Conservation (phyloP, 2,888 invertebrate genomes). For the Troides aeacus region DNA sequence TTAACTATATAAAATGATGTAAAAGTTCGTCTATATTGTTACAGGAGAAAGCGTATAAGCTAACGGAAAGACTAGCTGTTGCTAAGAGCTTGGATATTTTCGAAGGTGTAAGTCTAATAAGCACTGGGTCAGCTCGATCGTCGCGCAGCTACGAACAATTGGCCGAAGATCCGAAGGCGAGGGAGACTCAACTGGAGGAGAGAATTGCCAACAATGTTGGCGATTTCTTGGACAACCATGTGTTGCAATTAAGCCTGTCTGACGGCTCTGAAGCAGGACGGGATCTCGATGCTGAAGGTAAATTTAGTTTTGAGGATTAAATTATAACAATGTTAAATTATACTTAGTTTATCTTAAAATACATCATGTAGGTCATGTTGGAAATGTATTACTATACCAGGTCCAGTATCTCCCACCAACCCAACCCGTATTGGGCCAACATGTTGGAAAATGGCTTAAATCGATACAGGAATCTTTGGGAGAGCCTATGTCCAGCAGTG, state of each 20-base stretch:
- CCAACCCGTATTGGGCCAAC: no score
- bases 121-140: constrained; percentile 74
- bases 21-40: constrained; percentile 32
- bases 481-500: no score
- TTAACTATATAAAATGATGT: no score
- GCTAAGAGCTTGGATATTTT: constrained; percentile 73
- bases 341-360: no score
- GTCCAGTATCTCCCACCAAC: no score
- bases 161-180: constrained; percentile 66
- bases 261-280: constrained; percentile 63
- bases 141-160: constrained; percentile 71
- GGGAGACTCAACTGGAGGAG: constrained; percentile 68
- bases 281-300: constrained; percentile 73
- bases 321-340: no score
- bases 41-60: constrained; percentile 81
- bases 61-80: constrained; percentile 79
- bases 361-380: no score
- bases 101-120: constrained; percentile 74
- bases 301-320: constrained; percentile 12
- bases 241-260: constrained; percentile 68
- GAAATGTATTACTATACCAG: no score
- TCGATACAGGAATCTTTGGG: no score
- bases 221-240: constrained; percentile 71
- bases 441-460: no score
- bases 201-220: constrained; percentile 69